phyloP scores from a whole-genome alignment of 2,797 vertebrate genomes.

The Bradypodion ventrale region DNA sequence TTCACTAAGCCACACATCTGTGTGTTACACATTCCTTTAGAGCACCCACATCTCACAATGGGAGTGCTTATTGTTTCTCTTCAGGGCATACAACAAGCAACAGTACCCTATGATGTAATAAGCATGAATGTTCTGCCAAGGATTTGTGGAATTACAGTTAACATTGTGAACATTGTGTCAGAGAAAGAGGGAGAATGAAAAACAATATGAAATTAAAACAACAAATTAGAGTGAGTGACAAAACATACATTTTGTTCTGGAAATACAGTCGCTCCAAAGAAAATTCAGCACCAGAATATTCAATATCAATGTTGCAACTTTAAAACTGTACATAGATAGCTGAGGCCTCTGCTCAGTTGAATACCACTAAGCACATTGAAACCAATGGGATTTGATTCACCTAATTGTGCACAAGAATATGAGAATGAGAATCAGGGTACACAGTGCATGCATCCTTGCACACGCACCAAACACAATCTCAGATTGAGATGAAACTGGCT shows the following conservation, averaged over 20 bases:
- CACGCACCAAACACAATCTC: too few species aligned
- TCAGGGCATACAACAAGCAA: conserved; percentile 65
- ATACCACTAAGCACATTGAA: neutral
- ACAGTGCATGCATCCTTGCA: neutral
- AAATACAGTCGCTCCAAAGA: neutral
- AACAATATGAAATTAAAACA: conserved; percentile 45
- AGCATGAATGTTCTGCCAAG: conserved; percentile 75
- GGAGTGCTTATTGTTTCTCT: conserved; percentile 65
- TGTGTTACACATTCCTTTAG: conserved; percentile 67
- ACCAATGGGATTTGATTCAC: neutral
- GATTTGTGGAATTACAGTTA: conserved; percentile 53
- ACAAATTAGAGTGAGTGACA: conserved; percentile 39
- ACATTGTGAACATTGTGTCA: conserved; percentile 61
- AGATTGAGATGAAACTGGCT: neutral
- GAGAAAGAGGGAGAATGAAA: conserved; percentile 27
- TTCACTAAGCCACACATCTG: conserved; percentile 72
- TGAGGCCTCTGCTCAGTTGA: neutral
- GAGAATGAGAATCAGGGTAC: neutral
- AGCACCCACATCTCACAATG: conserved; percentile 72
- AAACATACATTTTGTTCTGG: conserved; percentile 50
- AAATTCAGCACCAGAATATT: neutral
- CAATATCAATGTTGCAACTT: neutral
- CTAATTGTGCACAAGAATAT: neutral
- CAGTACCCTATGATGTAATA: conserved; percentile 79
- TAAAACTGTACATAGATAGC: neutral